Percentiles rank a stretch among this genome's conserved stretches.
Conservation (phyloP, 2,888 invertebrate genomes). For the Dorcus hopei region DNA sequence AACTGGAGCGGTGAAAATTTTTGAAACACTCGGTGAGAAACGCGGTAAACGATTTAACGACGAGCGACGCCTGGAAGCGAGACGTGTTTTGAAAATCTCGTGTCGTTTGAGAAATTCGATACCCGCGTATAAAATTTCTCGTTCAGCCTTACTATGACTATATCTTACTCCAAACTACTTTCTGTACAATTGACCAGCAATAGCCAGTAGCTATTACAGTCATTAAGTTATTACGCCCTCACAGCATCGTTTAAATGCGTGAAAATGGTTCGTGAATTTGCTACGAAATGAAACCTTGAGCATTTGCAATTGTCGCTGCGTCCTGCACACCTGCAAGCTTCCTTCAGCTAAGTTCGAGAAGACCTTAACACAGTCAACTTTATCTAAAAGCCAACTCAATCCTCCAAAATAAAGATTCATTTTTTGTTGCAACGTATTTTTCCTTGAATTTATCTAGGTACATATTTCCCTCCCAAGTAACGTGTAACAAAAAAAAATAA, state of each 20-base stretch:
- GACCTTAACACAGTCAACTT: too few species aligned
- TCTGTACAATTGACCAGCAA: conserved; percentile 50
- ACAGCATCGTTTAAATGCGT: conserved; percentile 46
- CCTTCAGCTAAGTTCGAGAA: too few species aligned
- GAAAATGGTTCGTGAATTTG: conserved; percentile 46
- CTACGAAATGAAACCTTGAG: conserved; percentile 6
- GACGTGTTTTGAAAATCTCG: conserved; percentile 4
- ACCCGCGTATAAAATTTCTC: background rate
- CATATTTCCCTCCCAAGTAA: too few species aligned
- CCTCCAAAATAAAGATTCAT: too few species aligned
- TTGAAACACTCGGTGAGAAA: background rate
- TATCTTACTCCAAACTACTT: conserved; percentile 47
- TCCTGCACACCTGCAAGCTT: too few species aligned
- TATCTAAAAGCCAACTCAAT: too few species aligned
- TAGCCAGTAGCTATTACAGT: conserved; percentile 48
- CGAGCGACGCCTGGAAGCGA: background rate
- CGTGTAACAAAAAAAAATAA: too few species aligned
- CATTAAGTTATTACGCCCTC: conserved; percentile 52
- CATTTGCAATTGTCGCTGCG: background rate
- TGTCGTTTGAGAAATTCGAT: background rate
- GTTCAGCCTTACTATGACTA: conserved; percentile 13
- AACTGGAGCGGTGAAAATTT: conserved; percentile 1
- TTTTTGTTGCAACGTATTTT: too few species aligned
- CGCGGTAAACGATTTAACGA: background rate
- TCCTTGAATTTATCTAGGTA: too few species aligned